phyloP scores from a whole-genome alignment of 2,797 vertebrate genomes.

The Tragopan temminckii region DNA sequence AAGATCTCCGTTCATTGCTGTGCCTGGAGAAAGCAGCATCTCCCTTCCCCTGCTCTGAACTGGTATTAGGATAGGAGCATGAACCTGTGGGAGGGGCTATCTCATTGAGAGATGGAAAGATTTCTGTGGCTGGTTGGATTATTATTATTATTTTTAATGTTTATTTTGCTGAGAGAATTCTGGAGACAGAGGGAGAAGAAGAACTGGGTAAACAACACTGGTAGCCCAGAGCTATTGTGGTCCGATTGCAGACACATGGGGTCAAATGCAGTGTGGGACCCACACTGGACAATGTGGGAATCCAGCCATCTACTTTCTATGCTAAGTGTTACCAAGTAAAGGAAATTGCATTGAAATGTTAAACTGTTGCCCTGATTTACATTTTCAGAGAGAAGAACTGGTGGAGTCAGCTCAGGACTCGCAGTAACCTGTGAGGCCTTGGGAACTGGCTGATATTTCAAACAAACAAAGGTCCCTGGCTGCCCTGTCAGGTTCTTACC shows the following conservation, averaged over 20 bases:
- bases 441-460: background rate
- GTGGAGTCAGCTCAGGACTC: constrained; percentile 33
- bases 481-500: background rate
- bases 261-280: constrained; percentile 53
- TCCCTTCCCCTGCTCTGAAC: background rate
- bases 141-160: background rate
- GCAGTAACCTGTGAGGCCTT: constrained; percentile 27
- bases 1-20: background rate
- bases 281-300: constrained; percentile 27
- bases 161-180: constrained; percentile 63
- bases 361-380: constrained; percentile 33
- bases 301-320: background rate
- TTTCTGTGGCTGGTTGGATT: constrained; percentile 23
- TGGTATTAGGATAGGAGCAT: background rate
- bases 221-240: background rate
- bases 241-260: background rate
- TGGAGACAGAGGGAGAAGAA: constrained; percentile 18
- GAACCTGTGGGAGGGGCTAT: background rate
- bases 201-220: constrained; percentile 15
- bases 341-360: constrained; percentile 36
- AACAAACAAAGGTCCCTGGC: background rate
- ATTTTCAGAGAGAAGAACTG: constrained; percentile 40
- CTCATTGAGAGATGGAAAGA: constrained; percentile 13
- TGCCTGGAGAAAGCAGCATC: background rate
- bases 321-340: constrained; percentile 18